Percentiles rank a stretch among this genome's conserved stretches.
Conservation (phyloP, 2,113 vertebrate genomes). For the Leucoraja erinaceus region DNA sequence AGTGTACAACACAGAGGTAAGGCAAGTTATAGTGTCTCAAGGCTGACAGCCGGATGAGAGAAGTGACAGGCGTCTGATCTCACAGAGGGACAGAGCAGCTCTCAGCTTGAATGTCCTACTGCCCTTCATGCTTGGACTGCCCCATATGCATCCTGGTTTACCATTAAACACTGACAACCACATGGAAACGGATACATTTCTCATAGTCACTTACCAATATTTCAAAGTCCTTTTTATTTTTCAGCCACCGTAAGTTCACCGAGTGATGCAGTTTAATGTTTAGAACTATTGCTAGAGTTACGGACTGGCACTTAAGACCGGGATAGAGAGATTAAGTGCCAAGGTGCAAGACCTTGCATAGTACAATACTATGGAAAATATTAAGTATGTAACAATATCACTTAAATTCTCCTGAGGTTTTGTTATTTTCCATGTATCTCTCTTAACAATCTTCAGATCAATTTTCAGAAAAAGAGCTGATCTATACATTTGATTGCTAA, state of each 20-base stretch:
- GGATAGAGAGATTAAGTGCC: neutral
- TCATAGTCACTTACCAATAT: conserved; percentile 89
- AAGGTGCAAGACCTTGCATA: neutral
- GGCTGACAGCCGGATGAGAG: conserved; percentile 99
- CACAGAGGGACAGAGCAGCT: conserved; percentile 76
- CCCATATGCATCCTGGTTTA: conserved; percentile 94
- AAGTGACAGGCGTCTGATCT: conserved; percentile 99
- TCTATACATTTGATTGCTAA: conserved; percentile 11
- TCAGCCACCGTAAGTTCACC: conserved; percentile 40
- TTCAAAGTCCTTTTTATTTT: conserved; percentile 94
- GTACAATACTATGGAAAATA: neutral
- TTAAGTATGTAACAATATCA: neutral
- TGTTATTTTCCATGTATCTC: conserved; percentile 5
- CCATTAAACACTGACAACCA: conserved; percentile 95
- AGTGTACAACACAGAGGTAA: conserved; percentile 95
- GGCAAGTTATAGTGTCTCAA: conserved; percentile 95
- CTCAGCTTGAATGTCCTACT: conserved; percentile 79
- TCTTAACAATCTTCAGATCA: conserved; percentile 9
- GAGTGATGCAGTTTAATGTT: neutral
- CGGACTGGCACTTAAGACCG: neutral
- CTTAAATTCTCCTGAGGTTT: conserved; percentile 8
- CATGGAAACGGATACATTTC: conserved; percentile 88
- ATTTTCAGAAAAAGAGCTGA: neutral
- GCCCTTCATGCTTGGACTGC: conserved; percentile 98
- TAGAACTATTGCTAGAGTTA: neutral